Evolutionary conservation across 1,140 invertebrate species (phyloP).

Genomic region (Heliothis subflexa): DNA sequence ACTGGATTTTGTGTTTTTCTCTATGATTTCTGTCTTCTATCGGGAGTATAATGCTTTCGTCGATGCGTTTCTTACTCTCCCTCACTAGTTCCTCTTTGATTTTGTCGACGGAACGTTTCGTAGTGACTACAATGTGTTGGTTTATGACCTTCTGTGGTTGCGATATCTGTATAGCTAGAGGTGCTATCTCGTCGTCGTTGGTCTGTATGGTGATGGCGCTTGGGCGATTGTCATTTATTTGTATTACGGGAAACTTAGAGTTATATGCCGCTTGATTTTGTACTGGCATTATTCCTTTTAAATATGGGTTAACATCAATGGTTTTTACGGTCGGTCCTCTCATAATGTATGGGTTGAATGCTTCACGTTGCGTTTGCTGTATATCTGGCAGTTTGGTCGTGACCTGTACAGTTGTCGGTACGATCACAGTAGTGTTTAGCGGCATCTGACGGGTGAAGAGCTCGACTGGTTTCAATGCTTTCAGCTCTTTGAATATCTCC

Average conservation of each 20-base stretch:
- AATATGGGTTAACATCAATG: background rate
- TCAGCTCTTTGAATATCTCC: constrained; percentile 71
- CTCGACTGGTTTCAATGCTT: constrained; percentile 52
- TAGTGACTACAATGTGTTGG: constrained; percentile 71
- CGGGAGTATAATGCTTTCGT: background rate
- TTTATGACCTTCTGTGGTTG: constrained; percentile 63
- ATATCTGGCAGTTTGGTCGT: background rate
- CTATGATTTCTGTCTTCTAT: background rate
- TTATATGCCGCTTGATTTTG: background rate
- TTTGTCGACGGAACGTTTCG: constrained; percentile 49
- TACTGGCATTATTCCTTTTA: background rate
- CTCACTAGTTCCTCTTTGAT: constrained; percentile 7
- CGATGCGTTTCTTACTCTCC: background rate
- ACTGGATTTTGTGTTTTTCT: background rate
- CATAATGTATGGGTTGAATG: constrained; percentile 9
- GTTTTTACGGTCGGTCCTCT: background rate
- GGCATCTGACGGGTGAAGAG: background rate
- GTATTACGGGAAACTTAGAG: constrained; percentile 4
- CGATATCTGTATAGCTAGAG: constrained; percentile 65
- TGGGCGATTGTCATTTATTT: background rate
- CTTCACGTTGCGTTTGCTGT: no score
- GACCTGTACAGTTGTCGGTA: background rate
- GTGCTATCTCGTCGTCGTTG: constrained; percentile 72
- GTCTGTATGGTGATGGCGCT: constrained; percentile 71
- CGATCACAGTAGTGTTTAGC: constrained; percentile 5